A percentile compares a stretch with the other conserved stretches of the same genome.
Conservation (phyloP, 2,797 vertebrate genomes). For the Pelochelys cantorii region DNA sequence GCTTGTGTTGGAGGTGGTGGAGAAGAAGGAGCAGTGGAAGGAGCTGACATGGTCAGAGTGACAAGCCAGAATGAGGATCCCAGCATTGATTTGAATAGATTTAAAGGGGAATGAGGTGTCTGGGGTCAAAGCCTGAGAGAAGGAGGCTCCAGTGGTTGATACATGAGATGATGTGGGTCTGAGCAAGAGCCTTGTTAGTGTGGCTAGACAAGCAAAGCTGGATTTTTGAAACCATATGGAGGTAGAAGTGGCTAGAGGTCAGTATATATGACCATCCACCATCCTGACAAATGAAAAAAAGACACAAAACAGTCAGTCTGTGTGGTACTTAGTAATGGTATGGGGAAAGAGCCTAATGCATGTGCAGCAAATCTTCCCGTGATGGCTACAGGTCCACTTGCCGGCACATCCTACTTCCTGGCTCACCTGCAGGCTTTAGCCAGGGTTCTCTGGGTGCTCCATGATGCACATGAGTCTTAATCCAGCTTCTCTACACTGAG, state of each 20-base stretch:
- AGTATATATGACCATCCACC: neutral
- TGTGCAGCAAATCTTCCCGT: no score
- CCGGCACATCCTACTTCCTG: no score
- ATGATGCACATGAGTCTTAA: no score
- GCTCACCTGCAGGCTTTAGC: no score
- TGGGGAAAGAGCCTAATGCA: no score
- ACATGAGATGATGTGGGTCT: neutral
- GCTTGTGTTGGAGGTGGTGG: neutral
- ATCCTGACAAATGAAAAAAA: no score
- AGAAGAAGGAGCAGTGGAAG: neutral
- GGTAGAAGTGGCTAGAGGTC: neutral
- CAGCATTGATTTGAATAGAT: neutral
- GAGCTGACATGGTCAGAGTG: neutral
- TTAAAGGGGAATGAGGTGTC: neutral
- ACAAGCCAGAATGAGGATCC: neutral
- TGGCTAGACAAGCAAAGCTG: neutral
- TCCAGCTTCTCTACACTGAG: no score
- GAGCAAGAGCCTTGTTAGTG: neutral
- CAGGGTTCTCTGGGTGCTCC: no score
- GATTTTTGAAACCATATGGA: rapidly evolving
- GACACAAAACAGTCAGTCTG: no score
- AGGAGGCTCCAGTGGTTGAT: neutral
- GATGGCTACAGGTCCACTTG: no score
- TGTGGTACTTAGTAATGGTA: no score
- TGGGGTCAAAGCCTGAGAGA: neutral